phyloP scores from a whole-genome alignment of 2,888 invertebrate genomes.

The Tiliacea aurago region DNA sequence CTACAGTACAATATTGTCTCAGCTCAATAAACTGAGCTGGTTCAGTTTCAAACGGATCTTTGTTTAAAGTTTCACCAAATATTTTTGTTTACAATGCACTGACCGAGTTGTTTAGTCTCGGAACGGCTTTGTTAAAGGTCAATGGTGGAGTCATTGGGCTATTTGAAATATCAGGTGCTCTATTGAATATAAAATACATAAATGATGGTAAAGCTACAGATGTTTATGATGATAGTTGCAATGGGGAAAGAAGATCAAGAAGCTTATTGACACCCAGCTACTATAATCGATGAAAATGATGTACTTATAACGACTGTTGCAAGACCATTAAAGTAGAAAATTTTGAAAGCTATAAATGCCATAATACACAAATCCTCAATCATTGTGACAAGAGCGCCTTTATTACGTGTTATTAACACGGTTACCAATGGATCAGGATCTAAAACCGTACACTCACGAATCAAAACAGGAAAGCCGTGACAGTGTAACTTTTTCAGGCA shows the following conservation, averaged over 20 bases:
- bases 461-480: slow-evolving; percentile 63
- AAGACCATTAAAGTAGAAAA: rapidly evolving
- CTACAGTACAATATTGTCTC: slow-evolving; percentile 71
- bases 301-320: background rate
- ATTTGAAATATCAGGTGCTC: slow-evolving; percentile 42
- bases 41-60: slow-evolving; percentile 72
- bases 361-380: background rate
- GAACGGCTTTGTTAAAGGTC: slow-evolving; percentile 46
- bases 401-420: slow-evolving; percentile 55
- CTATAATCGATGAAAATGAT: background rate
- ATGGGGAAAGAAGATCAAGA: background rate
- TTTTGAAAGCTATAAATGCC: background rate
- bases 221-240: background rate
- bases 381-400: slow-evolving; percentile 1
- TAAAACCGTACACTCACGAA: slow-evolving; percentile 47
- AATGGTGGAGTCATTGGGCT: slow-evolving; percentile 36
- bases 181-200: background rate
- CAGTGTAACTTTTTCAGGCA: slow-evolving; percentile 57
- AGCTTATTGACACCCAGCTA: background rate
- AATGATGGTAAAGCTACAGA: background rate
- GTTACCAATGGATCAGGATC: slow-evolving; percentile 60
- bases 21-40: slow-evolving; percentile 80
- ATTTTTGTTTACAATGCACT: slow-evolving; percentile 66
- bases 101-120: slow-evolving; percentile 50
- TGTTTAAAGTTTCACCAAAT: slow-evolving; percentile 68